These are phyloP conservation scores for Palythoa caribaeorum DNA, from an alignment of 92 coral and sea anemone species.

Conservation along the genomic window DNA sequence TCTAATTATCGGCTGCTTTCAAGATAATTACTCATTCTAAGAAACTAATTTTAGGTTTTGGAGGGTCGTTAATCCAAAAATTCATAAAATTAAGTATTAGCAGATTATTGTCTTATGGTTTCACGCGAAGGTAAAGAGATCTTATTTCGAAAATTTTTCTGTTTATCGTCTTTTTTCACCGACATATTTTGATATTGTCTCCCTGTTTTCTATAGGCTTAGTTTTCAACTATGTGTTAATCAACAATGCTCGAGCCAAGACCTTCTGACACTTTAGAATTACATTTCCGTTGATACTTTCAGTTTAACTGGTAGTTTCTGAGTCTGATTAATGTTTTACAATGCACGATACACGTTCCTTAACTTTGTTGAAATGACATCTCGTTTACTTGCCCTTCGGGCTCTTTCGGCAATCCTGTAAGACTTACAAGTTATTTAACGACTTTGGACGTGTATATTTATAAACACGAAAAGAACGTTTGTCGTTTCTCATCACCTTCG, in stretches of 20 bases:
- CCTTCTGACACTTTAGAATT: constrained; percentile 33
- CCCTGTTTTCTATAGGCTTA: constrained; percentile 64
- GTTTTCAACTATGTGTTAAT: constrained; percentile 71
- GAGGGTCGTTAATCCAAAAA: constrained; percentile 65
- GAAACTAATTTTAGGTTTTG: constrained; percentile 18
- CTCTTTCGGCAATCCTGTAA: constrained; percentile 41
- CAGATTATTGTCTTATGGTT: constrained; percentile 58
- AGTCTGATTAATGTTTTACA: neutral
- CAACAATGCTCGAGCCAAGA: constrained; percentile 38
- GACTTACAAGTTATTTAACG: constrained; percentile 79
- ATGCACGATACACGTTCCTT: neutral
- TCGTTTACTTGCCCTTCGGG: constrained; percentile 46
- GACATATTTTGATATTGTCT: constrained; percentile 48
- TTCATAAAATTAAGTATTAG: constrained; percentile 70
- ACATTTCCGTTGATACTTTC: neutral
- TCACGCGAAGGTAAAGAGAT: constrained; percentile 60
- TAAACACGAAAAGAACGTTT: constrained; percentile 55
- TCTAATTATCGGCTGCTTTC: constrained; percentile 19
- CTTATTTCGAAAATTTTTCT: constrained; percentile 44
- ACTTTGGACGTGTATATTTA: constrained; percentile 75
- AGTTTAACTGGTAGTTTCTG: neutral
- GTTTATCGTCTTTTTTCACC: constrained; percentile 48
- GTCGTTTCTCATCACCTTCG: constrained; percentile 40
- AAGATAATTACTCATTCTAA: constrained; percentile 26
- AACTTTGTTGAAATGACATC: constrained; percentile 35